phyloP scores from a whole-genome alignment of 92 coral and sea anemone genomes.

The Anthopleura xanthogrammica region DNA sequence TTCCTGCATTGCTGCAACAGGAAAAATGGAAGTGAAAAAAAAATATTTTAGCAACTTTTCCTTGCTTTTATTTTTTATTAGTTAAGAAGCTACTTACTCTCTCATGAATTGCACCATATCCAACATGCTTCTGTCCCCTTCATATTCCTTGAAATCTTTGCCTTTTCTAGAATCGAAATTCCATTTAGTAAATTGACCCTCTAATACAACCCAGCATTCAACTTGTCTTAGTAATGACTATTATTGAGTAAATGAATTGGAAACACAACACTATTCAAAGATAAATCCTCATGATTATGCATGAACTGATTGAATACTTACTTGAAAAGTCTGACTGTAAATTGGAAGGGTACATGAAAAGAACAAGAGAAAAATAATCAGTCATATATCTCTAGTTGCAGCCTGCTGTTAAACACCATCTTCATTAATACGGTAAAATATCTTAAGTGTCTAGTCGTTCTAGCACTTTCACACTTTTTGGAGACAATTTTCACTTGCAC shows the following conservation, averaged over 20 bases:
- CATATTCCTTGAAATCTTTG: slow-evolving; percentile 55
- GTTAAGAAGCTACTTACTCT: slow-evolving; percentile 45
- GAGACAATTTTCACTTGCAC: no score
- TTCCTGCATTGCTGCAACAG: slow-evolving; percentile 7
- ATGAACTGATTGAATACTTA: slow-evolving; percentile 13
- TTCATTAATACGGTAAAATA: no score
- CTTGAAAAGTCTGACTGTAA: slow-evolving; percentile 61
- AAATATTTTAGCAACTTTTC: no score
- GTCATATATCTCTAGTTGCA: no score
- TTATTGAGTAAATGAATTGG: no score
- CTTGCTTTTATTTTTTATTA: background rate
- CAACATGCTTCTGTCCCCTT: slow-evolving; percentile 67
- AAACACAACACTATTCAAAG: no score
- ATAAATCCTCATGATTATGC: background rate
- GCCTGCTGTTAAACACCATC: no score
- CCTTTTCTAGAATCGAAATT: slow-evolving; percentile 51
- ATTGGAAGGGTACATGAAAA: slow-evolving; percentile 2
- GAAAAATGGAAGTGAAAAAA: background rate
- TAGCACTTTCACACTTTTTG: no score
- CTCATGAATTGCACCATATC: slow-evolving; percentile 79
- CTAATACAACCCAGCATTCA: no score
- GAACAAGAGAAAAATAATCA: background rate
- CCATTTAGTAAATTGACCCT: background rate
- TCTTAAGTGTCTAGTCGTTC: no score
- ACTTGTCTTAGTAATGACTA: no score